Evolutionary conservation across 2,888 invertebrate species (phyloP).

Genomic region (Drosophila yooni): DNA sequence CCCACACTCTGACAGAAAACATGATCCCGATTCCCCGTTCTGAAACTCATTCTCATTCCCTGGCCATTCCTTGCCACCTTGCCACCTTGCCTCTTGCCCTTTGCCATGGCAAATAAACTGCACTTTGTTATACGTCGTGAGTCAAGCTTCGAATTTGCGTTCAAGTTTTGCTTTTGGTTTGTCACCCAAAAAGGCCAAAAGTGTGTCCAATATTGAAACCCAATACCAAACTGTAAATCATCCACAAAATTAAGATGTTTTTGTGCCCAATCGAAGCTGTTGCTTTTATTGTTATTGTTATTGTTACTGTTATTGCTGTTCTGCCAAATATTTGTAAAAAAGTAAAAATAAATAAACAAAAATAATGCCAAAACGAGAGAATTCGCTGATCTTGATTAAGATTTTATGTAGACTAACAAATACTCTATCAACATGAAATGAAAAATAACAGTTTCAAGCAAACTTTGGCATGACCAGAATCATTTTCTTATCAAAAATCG

Average conservation of each 20-base stretch:
- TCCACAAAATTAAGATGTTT: constrained; percentile 80
- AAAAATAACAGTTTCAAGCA: not conserved
- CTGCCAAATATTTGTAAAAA: constrained; percentile 17
- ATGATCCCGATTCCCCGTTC: not conserved
- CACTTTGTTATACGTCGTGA: constrained; percentile 29
- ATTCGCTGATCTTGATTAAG: not conserved
- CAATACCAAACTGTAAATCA: constrained; percentile 81
- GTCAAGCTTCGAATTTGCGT: constrained; percentile 20
- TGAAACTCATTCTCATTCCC: not conserved
- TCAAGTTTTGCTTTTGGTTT: constrained; percentile 4
- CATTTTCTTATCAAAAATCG: not conserved
- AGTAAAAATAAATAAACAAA: not conserved
- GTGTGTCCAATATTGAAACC: constrained; percentile 75
- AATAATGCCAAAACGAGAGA: not conserved
- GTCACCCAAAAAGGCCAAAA: constrained; percentile 37
- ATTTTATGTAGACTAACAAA: not conserved
- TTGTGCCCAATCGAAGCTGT: constrained; percentile 40
- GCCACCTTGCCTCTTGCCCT: not conserved
- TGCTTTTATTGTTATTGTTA: constrained; percentile 11
- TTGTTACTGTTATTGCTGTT: constrained; percentile 19
- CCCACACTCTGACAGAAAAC: constrained; percentile 53
- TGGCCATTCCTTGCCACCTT: not conserved
- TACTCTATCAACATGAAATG: not conserved
- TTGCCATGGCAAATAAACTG: constrained; percentile 35
- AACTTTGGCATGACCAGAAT: not conserved